A percentile compares a stretch with the other conserved stretches of the same genome.
These are phyloP conservation scores for Condylura cristata DNA, from an alignment of 2,113 vertebrate species.

Conservation along the genomic window DNA sequence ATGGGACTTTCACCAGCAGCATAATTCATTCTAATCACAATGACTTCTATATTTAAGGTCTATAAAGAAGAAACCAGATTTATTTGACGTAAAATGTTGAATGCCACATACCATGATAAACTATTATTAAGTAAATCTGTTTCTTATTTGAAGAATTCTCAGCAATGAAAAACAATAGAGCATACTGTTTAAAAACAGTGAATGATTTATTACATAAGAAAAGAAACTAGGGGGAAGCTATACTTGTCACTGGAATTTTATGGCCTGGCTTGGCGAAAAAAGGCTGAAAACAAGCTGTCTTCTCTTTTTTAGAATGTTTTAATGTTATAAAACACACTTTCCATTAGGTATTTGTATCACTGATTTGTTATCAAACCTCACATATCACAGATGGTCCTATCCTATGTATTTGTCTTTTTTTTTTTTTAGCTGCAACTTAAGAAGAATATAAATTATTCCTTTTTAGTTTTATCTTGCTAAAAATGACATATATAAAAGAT, in stretches of 20 bases:
- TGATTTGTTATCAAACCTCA: neutral
- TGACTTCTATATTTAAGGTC: neutral
- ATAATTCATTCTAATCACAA: neutral
- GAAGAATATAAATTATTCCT: neutral
- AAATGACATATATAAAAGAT: neutral
- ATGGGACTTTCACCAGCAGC: neutral
- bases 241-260: neutral
- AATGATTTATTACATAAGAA: neutral
- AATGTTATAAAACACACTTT: constrained; percentile 6
- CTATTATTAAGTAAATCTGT: neutral
- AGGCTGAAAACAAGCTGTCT: neutral
- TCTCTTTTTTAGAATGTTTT: neutral
- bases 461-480: neutral
- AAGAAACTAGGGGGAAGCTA: neutral
- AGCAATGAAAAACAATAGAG: neutral
- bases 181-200: neutral
- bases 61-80: neutral
- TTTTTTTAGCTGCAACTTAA: neutral
- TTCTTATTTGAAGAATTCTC: neutral
- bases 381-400: neutral
- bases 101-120: neutral
- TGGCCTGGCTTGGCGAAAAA: neutral
- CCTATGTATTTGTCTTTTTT: neutral
- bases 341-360: neutral
- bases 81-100: constrained; percentile 19